These are phyloP conservation scores for Stegastes partitus DNA, from an alignment of 2,113 vertebrate genomes.

Conservation along the genomic window DNA sequence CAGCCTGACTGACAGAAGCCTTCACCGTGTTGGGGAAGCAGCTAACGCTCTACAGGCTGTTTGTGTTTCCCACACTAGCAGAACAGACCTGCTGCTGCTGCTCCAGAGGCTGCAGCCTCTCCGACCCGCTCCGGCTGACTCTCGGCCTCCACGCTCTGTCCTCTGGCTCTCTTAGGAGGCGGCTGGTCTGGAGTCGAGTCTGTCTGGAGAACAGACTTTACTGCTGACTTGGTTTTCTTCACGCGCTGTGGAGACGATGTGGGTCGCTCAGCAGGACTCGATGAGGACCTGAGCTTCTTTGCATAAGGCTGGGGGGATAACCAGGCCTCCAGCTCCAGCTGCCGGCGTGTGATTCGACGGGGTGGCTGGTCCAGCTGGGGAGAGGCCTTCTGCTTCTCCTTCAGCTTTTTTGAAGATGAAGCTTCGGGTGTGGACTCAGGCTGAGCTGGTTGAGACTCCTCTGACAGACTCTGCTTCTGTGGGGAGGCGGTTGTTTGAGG, in stretches of 20 bases:
- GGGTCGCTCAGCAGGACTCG: background rate
- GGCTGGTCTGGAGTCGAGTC: conserved; percentile 11
- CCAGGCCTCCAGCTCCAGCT: conserved; percentile 17
- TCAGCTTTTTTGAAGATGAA: background rate
- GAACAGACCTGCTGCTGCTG: conserved; percentile 39
- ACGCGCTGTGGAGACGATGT: background rate
- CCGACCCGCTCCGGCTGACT: conserved; percentile 8
- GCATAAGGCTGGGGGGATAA: background rate
- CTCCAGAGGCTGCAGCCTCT: background rate
- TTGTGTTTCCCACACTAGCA: background rate
- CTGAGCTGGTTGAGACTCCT: conserved; percentile 13
- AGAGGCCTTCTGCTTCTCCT: conserved; percentile 19
- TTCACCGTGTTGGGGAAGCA: too few relatives aligned
- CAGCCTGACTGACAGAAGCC: background rate
- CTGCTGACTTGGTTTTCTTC: conserved; percentile 25
- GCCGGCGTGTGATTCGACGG: conserved; percentile 26
- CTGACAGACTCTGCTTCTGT: conserved; percentile 14
- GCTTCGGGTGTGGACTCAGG: background rate
- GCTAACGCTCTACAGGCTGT: background rate
- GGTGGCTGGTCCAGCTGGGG: rapidly evolving
- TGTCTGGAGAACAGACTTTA: background rate
- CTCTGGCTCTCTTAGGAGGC: conserved; percentile 61
- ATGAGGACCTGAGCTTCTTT: conserved; percentile 53
- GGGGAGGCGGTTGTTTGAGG: conserved; percentile 6
- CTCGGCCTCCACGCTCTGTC: background rate